Evolutionary conservation across 1,140 invertebrate species (phyloP).

Genomic region (Drosophila bocki): DNA sequence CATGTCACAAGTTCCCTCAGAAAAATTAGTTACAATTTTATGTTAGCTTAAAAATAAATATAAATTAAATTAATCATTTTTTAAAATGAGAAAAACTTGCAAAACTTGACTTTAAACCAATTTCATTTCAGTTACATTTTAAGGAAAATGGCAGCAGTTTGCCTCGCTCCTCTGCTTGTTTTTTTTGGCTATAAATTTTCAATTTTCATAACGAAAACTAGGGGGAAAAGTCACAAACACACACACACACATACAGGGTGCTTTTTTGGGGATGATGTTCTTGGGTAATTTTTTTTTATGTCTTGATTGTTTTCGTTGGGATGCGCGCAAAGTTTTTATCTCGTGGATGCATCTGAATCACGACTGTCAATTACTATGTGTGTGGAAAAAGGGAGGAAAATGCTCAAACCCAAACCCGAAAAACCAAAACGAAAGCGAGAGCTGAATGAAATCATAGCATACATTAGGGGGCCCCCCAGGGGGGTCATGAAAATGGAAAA

Average conservation of each 20-base stretch:
- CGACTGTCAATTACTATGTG: slow-evolving; percentile 73
- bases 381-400: not conserved
- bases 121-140: slow-evolving; percentile 58
- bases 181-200: slow-evolving; percentile 54
- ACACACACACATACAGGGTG: slow-evolving; percentile 1
- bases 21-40: not conserved
- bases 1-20: not conserved
- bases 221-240: slow-evolving; percentile 1
- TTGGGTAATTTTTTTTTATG: slow-evolving; percentile 42
- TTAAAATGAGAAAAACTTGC: not conserved
- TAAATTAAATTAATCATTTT: not conserved
- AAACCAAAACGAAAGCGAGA: not conserved
- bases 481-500: slow-evolving; percentile 2
- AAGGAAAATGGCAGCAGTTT: slow-evolving; percentile 18
- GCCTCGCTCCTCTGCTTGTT: not conserved
- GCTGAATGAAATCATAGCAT: slow-evolving; percentile 47
- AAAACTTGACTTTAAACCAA: slow-evolving; percentile 16
- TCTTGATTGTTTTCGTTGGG: slow-evolving; percentile 72
- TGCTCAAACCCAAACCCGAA: not conserved
- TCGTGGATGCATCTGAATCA: slow-evolving; percentile 72
- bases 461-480: slow-evolving; percentile 57
- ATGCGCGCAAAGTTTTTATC: slow-evolving; percentile 70
- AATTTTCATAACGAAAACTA: slow-evolving; percentile 70
- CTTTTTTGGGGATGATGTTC: not conserved
- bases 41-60: no score